A percentile compares a stretch with the other conserved stretches of the same genome.
These are phyloP conservation scores for Leucosticte australis DNA, from an alignment of 2,113 vertebrate species.

Conservation along the genomic window DNA sequence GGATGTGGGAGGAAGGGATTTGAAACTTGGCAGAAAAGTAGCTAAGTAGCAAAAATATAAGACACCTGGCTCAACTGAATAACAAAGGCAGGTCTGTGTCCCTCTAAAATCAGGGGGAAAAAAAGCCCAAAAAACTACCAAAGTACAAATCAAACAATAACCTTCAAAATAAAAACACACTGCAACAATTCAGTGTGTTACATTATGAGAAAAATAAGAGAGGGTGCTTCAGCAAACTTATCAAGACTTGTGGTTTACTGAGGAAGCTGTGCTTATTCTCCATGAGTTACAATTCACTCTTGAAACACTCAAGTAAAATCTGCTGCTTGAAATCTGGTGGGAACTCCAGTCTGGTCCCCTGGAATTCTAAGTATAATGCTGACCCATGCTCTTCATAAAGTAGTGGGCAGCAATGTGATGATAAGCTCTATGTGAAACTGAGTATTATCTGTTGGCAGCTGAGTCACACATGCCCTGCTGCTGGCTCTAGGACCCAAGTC, in stretches of 20 bases:
- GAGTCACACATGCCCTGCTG: neutral
- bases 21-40: too few relatives aligned
- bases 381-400: neutral
- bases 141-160: too few relatives aligned
- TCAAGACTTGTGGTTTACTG: neutral
- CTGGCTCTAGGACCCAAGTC: neutral
- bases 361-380: neutral
- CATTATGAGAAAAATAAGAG: neutral
- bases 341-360: neutral
- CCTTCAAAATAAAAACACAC: too few relatives aligned
- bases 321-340: neutral
- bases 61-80: too few relatives aligned
- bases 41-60: too few relatives aligned
- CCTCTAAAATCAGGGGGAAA: too few relatives aligned
- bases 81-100: too few relatives aligned
- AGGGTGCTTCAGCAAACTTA: neutral
- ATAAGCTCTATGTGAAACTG: neutral
- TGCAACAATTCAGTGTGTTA: neutral
- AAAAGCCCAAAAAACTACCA: too few relatives aligned
- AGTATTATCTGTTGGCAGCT: neutral
- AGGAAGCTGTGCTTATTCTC: neutral
- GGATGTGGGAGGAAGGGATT: too few relatives aligned
- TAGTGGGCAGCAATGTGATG: neutral
- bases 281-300: neutral
- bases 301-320: neutral